Conservation (phyloP, 1,140 invertebrate species). For the Pseudomyrmex cubaensis region DNA sequence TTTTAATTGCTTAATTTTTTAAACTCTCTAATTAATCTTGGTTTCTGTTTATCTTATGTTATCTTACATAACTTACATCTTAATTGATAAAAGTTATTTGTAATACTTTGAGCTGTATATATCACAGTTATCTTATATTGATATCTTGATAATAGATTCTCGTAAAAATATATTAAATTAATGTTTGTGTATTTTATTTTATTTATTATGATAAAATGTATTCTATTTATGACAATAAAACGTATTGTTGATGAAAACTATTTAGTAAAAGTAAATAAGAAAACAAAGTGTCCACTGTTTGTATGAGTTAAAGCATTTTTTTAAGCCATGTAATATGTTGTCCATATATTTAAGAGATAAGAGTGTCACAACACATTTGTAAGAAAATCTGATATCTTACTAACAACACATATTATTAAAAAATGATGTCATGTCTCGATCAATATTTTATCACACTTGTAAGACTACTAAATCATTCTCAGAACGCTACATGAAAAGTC, state of each 20-base stretch:
- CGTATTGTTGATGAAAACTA: too few species aligned
- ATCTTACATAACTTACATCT: too few species aligned
- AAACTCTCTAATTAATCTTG: background rate
- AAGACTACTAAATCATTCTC: constrained; percentile 24
- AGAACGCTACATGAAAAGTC: constrained; percentile 35
- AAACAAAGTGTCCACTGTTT: too few species aligned
- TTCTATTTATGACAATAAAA: too few species aligned
- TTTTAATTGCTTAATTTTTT: background rate
- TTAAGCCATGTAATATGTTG: too few species aligned
- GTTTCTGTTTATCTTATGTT: background rate
- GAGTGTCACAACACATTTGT: background rate
- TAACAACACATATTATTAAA: constrained; percentile 2
- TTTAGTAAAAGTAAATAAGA: too few species aligned
- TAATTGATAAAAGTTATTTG: background rate
- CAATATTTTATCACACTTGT: constrained; percentile 36
- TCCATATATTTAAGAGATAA: background rate
- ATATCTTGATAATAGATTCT: background rate
- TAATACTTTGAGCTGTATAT: background rate
- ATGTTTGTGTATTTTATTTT: background rate
- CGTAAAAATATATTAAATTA: constrained; percentile 21
- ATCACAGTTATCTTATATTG: background rate
- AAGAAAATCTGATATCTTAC: background rate
- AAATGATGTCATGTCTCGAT: constrained; percentile 10
- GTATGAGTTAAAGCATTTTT: too few species aligned
- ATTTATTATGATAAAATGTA: background rate